These are phyloP conservation scores for Andrena camellia DNA, from an alignment of 2,888 invertebrate species.

Conservation along the genomic window DNA sequence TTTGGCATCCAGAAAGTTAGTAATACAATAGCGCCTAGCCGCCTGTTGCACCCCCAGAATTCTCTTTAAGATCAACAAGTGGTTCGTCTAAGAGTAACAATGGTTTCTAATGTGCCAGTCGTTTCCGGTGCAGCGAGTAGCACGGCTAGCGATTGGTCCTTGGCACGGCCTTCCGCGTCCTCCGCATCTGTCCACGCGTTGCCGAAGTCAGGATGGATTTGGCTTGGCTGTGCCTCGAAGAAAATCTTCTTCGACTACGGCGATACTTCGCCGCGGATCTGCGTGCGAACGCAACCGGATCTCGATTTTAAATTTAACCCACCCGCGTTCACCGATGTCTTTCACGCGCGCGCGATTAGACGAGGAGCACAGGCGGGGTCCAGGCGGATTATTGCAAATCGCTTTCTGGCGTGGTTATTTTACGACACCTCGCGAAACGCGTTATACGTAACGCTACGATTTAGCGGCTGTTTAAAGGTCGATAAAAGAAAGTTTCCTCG, in stretches of 20 bases:
- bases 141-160: constrained; percentile 48
- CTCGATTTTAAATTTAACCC: constrained; percentile 59
- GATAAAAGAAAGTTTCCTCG: background rate
- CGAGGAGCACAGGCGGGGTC: background rate
- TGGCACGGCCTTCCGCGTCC: constrained; percentile 58
- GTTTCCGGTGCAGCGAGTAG: constrained; percentile 47
- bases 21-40: constrained; percentile 62
- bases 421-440: background rate
- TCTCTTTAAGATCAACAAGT: constrained; percentile 78
- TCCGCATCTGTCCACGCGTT: constrained; percentile 37
- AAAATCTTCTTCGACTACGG: constrained; percentile 6
- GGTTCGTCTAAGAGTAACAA: constrained; percentile 77
- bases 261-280: constrained; percentile 17
- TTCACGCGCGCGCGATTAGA: constrained; percentile 20
- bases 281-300: constrained; percentile 15
- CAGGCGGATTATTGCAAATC: background rate
- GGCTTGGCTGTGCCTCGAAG: constrained; percentile 50
- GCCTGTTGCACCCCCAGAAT: constrained; percentile 68
- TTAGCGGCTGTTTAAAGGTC: background rate
- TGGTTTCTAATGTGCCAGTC: constrained; percentile 67
- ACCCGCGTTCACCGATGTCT: constrained; percentile 30
- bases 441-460: background rate
- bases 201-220: constrained; percentile 64
- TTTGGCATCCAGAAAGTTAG: constrained; percentile 60
- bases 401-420: background rate